Base-by-base conservation (phyloP, 1,140 invertebrate genomes). In the Manduca sexta region DNA sequence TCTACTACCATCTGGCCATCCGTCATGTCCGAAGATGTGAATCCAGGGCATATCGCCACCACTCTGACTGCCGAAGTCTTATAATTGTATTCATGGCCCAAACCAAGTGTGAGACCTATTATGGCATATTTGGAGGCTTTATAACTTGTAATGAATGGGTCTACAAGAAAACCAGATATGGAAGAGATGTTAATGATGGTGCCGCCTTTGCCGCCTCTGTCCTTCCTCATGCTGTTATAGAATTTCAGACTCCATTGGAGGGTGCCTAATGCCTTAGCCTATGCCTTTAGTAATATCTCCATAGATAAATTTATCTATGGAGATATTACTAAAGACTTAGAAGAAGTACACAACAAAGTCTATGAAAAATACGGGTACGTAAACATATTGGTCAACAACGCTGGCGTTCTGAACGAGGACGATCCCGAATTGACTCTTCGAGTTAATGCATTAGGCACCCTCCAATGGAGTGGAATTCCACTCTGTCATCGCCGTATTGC, bases 241-340 rank as follows among this genome's bases (percentile, higher is more conserved):
- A 26, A 18, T 21, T 13, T 38, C 2, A 38, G n/a, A 5, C 12
- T 15, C 35, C 35, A 12, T 16, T 38, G n/a, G 8, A 38, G 8
- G 15, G 10, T 8, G 4, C 13, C 35, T 15, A 38, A 3, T 14
- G 3, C 8, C 1, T 38, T 38, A 6, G 10, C 39, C 14, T 39
- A 47, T 11, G 26, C 39, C 45, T 29, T 17, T 47, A 0, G 33
- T 39, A 1, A 47, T 34, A 21, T 47, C 21, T 15, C 18, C 38
- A 11, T 47, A 30, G n/a, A 39, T 29, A n/a, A n/a, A n/a, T n/a
- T n/a, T n/a, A 29, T 39, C n/a, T 30, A 47, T 11, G 38, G 18
- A 15, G 21, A 47, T 21, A 34, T 47, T 1, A 39, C 33, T 0
- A 47, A 17, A 29, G 45, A 47, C 26, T 15, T 47, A 39, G 14